A percentile compares a stretch with the other conserved stretches of the same genome.
Conservation (phyloP, 2,797 vertebrate genomes). For the Rhinoraja longicauda region DNA sequence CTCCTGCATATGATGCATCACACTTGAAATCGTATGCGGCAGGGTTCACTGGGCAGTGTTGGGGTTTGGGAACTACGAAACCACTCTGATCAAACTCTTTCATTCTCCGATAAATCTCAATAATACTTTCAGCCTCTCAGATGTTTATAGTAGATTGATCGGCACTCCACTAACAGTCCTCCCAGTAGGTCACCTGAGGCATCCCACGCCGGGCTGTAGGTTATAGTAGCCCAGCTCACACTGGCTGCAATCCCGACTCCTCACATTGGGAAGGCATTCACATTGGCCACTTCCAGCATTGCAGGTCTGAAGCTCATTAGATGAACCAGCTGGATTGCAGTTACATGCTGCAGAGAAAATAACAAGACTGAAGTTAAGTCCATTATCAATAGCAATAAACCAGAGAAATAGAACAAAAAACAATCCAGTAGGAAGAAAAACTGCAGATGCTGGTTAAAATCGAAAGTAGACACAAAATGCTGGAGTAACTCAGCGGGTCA, state of each 20-base stretch:
- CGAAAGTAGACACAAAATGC: too few relatives aligned
- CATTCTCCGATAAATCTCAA: too few relatives aligned
- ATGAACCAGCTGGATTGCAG: slow-evolving; percentile 64
- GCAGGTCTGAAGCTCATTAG: slow-evolving; percentile 55
- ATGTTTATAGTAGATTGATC: neutral
- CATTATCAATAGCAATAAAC: neutral
- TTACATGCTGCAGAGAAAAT: slow-evolving; percentile 61
- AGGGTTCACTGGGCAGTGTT: too few relatives aligned
- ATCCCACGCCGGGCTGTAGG: slow-evolving; percentile 65
- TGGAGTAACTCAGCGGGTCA: too few relatives aligned
- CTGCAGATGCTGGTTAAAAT: too few relatives aligned
- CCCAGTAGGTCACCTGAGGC: slow-evolving; percentile 63
- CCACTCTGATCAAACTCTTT: too few relatives aligned
- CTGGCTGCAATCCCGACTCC: slow-evolving; percentile 63
- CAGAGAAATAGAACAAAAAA: neutral
- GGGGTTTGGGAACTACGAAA: too few relatives aligned
- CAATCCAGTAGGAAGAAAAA: too few relatives aligned
- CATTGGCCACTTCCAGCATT: slow-evolving; percentile 70
- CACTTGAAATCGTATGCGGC: too few relatives aligned
- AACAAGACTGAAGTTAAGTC: neutral
- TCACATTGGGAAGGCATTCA: slow-evolving; percentile 69
- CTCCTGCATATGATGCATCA: too few relatives aligned
- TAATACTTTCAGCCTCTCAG: too few relatives aligned
- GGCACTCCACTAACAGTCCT: too few relatives aligned
- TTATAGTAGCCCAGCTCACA: slow-evolving; percentile 73